Evolutionary conservation across 2,797 vertebrate genomes (phyloP), one percentile per base, ranked within the genome.

Genomic region (Huso huso): DNA sequence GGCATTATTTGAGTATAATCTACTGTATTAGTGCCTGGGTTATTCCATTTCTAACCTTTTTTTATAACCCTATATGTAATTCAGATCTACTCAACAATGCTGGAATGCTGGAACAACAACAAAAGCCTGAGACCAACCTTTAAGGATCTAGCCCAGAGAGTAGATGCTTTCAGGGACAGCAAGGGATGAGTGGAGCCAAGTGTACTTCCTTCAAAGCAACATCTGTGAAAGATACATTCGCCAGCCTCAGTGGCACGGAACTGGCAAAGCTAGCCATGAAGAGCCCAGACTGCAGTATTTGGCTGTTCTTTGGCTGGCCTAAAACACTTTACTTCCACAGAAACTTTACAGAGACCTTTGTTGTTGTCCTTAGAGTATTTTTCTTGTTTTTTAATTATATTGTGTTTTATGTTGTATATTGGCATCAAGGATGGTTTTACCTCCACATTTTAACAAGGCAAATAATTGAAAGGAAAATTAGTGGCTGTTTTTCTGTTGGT

Each of bases 81-180:
- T 23, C 78, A 99, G 96, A 93, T 98, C 67, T 84, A 93, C 67
- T 65, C 72, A 62, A 89, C 95, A 63, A 99, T 98, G 96, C 86
- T 78, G 15, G 90, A 95, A 68, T 98, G 96, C 82, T 99, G 96
- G 96, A 91, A 84, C 73, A 86, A 82, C 11, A 87, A 88, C 1
- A 88, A 90, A 2, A 75, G 51, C 11, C 83, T 80, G 13, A 88
- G 96, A 6, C 96, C 95, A 0, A 84, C 87, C 6, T 97, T 99
- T 76, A 91, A 79, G 73, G 83, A 87, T 62, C 87, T 99, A 61
- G 79, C 85, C 71, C 76, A 86, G 62, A 88, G 80, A 51, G 90
- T 99, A 79, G 93, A 95, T 79, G 73, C 75, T 3, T 81, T 93
- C 68, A 87, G 90, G 76, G 92, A 93, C 63, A 79, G 68, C 74